Percentiles rank a stretch among this genome's conserved stretches.
Conservation (phyloP, 2,888 invertebrate genomes). For the Leucophora obtusa region DNA sequence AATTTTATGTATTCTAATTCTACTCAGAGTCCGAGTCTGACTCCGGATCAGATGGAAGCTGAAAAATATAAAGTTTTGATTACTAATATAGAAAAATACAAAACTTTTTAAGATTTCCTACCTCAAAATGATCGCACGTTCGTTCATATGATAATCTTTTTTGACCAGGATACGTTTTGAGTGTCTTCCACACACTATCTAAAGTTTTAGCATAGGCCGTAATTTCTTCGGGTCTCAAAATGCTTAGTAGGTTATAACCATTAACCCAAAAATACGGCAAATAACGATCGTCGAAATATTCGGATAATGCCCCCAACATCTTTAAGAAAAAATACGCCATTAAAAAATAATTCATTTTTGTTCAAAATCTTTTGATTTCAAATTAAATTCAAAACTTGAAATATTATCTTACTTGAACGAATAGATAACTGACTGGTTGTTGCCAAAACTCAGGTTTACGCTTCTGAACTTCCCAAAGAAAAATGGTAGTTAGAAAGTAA, state of each 20-base stretch:
- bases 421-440: constrained; percentile 27
- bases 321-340: too few relatives aligned
- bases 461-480: constrained; percentile 63
- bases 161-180: constrained; percentile 22
- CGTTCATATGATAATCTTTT: constrained; percentile 5
- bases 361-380: too few relatives aligned
- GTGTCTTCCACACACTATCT: not conserved
- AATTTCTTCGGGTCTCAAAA: constrained; percentile 40
- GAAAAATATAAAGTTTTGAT: too few relatives aligned
- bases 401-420: too few relatives aligned
- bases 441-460: constrained; percentile 59
- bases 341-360: too few relatives aligned
- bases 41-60: too few relatives aligned
- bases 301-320: constrained; percentile 62
- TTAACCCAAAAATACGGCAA: constrained; percentile 65
- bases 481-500: constrained; percentile 68
- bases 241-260: constrained; percentile 55
- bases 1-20: too few relatives aligned
- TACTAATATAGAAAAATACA: too few relatives aligned
- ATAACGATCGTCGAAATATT: constrained; percentile 25
- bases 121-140: constrained; percentile 21
- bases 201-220: constrained; percentile 28
- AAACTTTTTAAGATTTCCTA: not conserved
- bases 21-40: too few relatives aligned
- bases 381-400: too few relatives aligned